These are phyloP conservation scores for Steromphala cineraria DNA, from an alignment of 2,888 invertebrate genomes.

Conservation along the genomic window DNA sequence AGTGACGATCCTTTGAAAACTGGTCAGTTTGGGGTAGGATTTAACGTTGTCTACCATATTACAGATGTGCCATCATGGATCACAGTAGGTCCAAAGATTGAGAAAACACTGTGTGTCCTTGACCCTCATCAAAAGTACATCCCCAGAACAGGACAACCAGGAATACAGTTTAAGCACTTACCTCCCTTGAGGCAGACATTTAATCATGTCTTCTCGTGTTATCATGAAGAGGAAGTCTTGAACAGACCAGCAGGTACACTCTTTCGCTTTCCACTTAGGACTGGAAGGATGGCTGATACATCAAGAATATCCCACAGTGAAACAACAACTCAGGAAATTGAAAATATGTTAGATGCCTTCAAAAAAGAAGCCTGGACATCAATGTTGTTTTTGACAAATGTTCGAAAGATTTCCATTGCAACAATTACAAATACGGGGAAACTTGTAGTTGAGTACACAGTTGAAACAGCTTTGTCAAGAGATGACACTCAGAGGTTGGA, in stretches of 20 bases:
- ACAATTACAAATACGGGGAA: constrained; percentile 32
- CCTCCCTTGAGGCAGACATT: constrained; percentile 36
- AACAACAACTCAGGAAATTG: constrained; percentile 35
- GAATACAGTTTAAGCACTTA: constrained; percentile 35
- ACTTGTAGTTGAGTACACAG: constrained; percentile 29
- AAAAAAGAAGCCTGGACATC: constrained; percentile 54
- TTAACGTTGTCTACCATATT: constrained; percentile 65
- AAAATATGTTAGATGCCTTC: constrained; percentile 49
- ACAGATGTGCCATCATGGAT: constrained; percentile 63
- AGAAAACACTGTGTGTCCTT: constrained; percentile 64
- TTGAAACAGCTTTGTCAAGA: constrained; percentile 24
- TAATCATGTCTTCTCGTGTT: constrained; percentile 56
- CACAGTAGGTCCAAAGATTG: constrained; percentile 45
- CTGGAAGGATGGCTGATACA: constrained; percentile 40
- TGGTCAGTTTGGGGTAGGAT: constrained; percentile 65
- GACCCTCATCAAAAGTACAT: constrained; percentile 67
- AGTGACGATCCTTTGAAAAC: constrained; percentile 53
- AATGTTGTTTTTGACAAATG: constrained; percentile 64
- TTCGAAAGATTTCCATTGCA: constrained; percentile 49
- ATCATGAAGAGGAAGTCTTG: constrained; percentile 46
- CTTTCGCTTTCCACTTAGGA: constrained; percentile 68
- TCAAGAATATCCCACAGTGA: constrained; percentile 53
- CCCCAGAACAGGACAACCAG: constrained; percentile 45
- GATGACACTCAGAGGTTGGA: constrained; percentile 16
- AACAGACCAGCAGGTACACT: constrained; percentile 53